A percentile compares a stretch with the other conserved stretches of the same genome.
phyloP scores from a whole-genome alignment of 1,140 invertebrate species.

The Nomia melanderi region DNA sequence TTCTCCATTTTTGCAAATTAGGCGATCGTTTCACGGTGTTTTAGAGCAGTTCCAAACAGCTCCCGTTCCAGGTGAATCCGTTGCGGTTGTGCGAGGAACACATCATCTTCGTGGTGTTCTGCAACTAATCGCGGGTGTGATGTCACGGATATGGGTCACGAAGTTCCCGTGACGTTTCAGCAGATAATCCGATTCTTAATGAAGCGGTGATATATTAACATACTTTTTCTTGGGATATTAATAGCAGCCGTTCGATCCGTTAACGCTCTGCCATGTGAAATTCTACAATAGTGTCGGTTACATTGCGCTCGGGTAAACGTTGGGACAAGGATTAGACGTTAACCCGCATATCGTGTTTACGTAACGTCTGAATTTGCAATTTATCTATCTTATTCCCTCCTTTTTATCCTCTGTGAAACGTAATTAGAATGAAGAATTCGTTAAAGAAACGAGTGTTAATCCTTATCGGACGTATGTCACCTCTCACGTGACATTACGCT shows the following conservation, averaged over 20 bases:
- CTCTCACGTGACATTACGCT: no score
- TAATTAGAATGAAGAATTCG: no score
- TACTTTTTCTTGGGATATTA: background rate
- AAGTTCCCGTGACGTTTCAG: background rate
- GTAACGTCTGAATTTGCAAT: no score
- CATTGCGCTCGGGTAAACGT: no score
- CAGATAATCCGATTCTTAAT: background rate
- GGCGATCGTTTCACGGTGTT: background rate
- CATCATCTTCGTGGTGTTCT: background rate
- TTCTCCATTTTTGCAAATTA: conserved; percentile 34
- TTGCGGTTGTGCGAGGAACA: background rate
- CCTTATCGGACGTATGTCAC: no score
- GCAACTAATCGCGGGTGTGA: background rate
- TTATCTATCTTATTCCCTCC: no score
- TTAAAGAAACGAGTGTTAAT: no score
- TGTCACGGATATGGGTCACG: background rate
- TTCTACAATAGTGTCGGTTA: background rate
- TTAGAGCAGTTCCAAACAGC: background rate
- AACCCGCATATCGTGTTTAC: no score
- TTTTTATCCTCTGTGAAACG: no score
- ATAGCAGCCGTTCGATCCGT: background rate
- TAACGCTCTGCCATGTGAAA: background rate
- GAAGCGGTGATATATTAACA: background rate
- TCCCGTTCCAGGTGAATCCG: conserved; percentile 12
- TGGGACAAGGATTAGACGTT: no score